phyloP scores from a whole-genome alignment of 2,888 invertebrate species.

The Crocallis elinguaria region DNA sequence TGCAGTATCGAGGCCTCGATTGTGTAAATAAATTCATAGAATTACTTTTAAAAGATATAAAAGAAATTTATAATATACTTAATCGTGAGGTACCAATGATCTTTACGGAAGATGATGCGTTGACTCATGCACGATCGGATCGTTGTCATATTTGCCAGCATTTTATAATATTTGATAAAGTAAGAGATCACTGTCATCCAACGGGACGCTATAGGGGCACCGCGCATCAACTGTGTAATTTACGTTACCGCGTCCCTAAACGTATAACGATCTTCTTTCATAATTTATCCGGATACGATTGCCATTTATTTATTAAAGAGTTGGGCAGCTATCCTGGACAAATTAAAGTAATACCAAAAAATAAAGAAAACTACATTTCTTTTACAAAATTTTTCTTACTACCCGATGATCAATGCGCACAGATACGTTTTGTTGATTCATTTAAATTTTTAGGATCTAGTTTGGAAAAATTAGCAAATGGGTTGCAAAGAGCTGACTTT shows the following conservation, averaged over 20 bases:
- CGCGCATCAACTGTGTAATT: no score
- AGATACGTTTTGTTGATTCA: no score
- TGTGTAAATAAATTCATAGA: no score
- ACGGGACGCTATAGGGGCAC: no score
- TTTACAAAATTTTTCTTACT: slow-evolving; percentile 8
- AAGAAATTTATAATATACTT: no score
- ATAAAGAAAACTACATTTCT: slow-evolving; percentile 3
- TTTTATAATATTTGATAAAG: no score
- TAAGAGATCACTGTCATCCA: slow-evolving; percentile 21
- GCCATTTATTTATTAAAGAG: slow-evolving; percentile 16
- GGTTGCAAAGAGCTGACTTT: no score
- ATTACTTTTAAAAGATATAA: no score
- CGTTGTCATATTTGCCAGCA: slow-evolving; percentile 6
- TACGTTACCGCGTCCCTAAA: slow-evolving; percentile 11
- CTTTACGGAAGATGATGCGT: not conserved
- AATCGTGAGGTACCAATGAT: not conserved
- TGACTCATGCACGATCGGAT: no score
- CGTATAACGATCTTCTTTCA: slow-evolving; percentile 29
- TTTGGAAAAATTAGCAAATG: slow-evolving; percentile 10
- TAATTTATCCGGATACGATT: slow-evolving; percentile 25
- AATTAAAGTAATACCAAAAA: no score
- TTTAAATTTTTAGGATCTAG: not conserved
- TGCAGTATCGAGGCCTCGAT: not conserved
- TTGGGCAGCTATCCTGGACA: slow-evolving; percentile 1
- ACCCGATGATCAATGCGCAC: not conserved